Evolutionary conservation across 2,888 invertebrate genomes (phyloP), one percentile per base, ranked within the genome.

Genomic region (Capitulum mitella): DNA sequence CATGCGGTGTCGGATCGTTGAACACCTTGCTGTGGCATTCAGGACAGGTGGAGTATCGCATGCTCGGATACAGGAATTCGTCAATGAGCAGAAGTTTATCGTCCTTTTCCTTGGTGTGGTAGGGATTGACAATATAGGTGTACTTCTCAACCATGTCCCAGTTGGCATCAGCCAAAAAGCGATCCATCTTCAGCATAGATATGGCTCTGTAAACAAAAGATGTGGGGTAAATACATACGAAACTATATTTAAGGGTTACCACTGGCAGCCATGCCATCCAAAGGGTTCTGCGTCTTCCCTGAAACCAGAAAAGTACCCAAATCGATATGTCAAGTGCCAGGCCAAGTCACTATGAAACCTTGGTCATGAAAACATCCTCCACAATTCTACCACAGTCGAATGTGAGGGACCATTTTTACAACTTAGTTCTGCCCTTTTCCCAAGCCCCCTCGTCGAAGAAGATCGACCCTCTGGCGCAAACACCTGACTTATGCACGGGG

Each of bases 101-200:
- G 22, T 79, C 78, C 46, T 78, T 78, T 40, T 77, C 51, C 40
- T 78, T 79, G 43, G 83, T 86, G 82, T 88, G 87, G 83, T 90
- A 90, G 0, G 90, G 90, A 82, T 90, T 89, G 80, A 87, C 87
- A 79, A 91, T 87, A 0, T 86, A 86, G 0, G 89, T 89, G 84
- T 87, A 87, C 82, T 85, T 86, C 48, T 88, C 87, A 0, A 90
- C 90, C 43, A 89, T 83, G 76, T 87, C 84, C 90, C 90, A 90
- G 82, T 90, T 89, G 51, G 90, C 89, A 84, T 90, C 90, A 77
- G 89, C 88, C 5, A 90, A 84, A 83, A 90, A 90, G 84, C 90
- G 89, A 82, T 90, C 89, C 86, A 89, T 89, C 83, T 89, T 89
- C 77, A 90, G 84, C 86, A 89, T 88, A 1, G 88, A 88, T 12